A percentile compares a stretch with the other conserved stretches of the same genome.
Evolutionary conservation across 2,888 invertebrate genomes (phyloP).

Genomic region (Apantesis nais): DNA sequence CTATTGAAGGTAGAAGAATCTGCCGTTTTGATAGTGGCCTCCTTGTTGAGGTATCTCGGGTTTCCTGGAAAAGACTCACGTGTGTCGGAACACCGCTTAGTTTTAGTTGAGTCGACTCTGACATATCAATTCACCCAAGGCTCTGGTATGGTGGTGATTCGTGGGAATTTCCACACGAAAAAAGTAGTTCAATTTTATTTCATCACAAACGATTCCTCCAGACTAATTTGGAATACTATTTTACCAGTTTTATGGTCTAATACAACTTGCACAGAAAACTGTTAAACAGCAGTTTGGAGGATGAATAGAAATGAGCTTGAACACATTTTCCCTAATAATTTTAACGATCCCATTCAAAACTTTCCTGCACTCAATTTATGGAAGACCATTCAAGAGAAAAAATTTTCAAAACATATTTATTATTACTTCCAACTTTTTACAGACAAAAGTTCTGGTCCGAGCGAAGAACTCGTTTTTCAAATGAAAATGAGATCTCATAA

Average conservation of each 20-base stretch:
- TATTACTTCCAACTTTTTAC: constrained; percentile 42
- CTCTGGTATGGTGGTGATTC: neutral
- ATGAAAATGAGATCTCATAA: constrained; percentile 20
- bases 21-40: too few species aligned
- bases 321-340: constrained; percentile 29
- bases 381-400: too few species aligned
- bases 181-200: neutral
- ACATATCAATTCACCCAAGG: neutral
- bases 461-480: neutral
- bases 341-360: constrained; percentile 30
- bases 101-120: neutral
- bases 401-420: constrained; percentile 47
- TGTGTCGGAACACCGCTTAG: neutral
- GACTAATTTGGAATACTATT: neutral
- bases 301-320: constrained; percentile 10
- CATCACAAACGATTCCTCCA: neutral
- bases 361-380: constrained; percentile 32
- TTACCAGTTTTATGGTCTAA: neutral
- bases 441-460: constrained; percentile 33
- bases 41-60: too few species aligned
- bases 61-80: too few species aligned
- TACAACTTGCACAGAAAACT: constrained; percentile 7
- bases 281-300: constrained; percentile 7
- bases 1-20: too few species aligned
- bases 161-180: neutral